Evolutionary conservation across 2,888 invertebrate genomes (phyloP), one percentile per base, ranked within the genome.

Genomic region (Pedicia rivosa): DNA sequence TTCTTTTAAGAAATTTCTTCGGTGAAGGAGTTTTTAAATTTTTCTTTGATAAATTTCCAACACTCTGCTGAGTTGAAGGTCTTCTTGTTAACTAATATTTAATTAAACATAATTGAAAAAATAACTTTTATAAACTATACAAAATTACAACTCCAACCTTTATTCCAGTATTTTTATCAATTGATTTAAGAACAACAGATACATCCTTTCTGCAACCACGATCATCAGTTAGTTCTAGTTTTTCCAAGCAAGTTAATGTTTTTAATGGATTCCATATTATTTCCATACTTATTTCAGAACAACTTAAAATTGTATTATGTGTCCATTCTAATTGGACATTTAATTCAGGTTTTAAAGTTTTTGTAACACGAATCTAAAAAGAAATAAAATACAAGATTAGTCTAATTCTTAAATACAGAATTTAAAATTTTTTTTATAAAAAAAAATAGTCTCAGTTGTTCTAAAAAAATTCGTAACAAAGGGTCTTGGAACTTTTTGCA

Each of bases 201-300:
- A 80, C 66, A 50, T 79, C 77, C 59, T 74, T 74, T 50, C 72
- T 67, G 35, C 76, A 70, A 44, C 72, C 66, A 38, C 67, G 65
- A 41, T 67, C 70, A 56, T 76, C 75, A 2, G 67, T 66, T 32
- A 81, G 63, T 37, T 78, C 68, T 25, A 74, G 57, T 1, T 67
- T 68, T 47, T 78, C 74, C 42, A 77, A 63, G 50, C 72, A 67
- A 4, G 69, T 64, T 6, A 70, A 69, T 22, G 64, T 66, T 44
- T 67, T 62, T 12, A 50, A 54, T 0, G 82, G 81, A 6, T 56
- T 67, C 82, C 82, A 82, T 14, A 56, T 52, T 48, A 82, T 58
- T 27, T 67, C 67, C 46, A 82, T 59, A 38, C 58, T 49, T 31
- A 64, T 63, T 40, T 67, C 67, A 39, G 64, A 63, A 30, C 70